Conservation (phyloP, 1,140 invertebrate genomes). For the Hyposmocoma kahamanoa region DNA sequence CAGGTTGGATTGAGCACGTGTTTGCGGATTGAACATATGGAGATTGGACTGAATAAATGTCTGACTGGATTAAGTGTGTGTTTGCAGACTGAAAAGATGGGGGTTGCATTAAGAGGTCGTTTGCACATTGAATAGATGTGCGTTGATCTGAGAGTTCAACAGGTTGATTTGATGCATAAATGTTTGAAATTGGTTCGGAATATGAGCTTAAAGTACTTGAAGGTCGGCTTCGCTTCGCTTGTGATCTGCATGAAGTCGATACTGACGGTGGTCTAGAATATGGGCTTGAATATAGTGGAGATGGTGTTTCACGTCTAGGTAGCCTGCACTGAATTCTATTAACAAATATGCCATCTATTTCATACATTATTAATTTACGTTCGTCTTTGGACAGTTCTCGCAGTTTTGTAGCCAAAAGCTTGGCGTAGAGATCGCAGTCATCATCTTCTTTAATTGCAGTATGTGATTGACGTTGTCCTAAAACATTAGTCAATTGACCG, state of each 20-base stretch:
- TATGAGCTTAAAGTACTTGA: no score
- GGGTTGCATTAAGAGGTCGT: no score
- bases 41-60: no score
- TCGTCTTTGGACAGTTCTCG: slow-evolving; percentile 15
- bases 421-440: slow-evolving; percentile 26
- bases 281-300: slow-evolving; percentile 16
- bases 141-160: no score
- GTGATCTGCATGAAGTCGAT: slow-evolving; percentile 13
- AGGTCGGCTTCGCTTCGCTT: no score
- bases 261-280: slow-evolving; percentile 18
- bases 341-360: slow-evolving; percentile 24
- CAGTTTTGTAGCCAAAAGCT: slow-evolving; percentile 17
- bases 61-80: no score
- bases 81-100: no score
- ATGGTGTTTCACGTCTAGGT: slow-evolving; percentile 20
- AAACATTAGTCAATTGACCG: slow-evolving; percentile 19
- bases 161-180: no score
- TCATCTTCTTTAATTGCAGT: slow-evolving; percentile 15
- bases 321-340: slow-evolving; percentile 19
- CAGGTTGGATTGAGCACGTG: no score
- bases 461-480: slow-evolving; percentile 9
- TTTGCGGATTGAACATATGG: no score
- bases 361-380: slow-evolving; percentile 16
- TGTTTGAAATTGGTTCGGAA: no score
- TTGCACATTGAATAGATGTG: no score